Conservation (phyloP, 2,888 invertebrate genomes). For the Allygus modestus region DNA sequence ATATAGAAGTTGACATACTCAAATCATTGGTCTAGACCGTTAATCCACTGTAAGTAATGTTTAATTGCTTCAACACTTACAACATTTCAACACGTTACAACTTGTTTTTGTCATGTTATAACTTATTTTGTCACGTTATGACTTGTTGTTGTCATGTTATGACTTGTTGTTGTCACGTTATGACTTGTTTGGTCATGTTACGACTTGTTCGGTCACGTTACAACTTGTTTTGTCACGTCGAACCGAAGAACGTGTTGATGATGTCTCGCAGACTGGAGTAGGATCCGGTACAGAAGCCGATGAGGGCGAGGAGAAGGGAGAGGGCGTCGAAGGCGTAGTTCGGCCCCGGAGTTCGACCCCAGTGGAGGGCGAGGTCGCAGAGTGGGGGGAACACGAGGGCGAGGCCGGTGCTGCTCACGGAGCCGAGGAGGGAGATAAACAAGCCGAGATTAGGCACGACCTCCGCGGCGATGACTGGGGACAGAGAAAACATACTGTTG, state of each 20-base stretch:
- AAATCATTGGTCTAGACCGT: no score
- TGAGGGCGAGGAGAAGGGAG: slow-evolving; percentile 82
- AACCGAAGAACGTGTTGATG: slow-evolving; percentile 23
- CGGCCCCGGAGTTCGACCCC: slow-evolving; percentile 78
- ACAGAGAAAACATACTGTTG: slow-evolving; percentile 31
- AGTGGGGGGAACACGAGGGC: slow-evolving; percentile 93
- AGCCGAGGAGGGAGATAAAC: slow-evolving; percentile 95
- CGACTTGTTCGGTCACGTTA: no score
- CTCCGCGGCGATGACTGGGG: slow-evolving; percentile 88
- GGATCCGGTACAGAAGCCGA: slow-evolving; percentile 86
- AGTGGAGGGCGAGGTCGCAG: slow-evolving; percentile 86
- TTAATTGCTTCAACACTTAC: no score
- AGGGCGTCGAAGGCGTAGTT: slow-evolving; percentile 78
- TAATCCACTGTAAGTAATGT: no score
- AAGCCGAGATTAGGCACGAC: slow-evolving; percentile 90
- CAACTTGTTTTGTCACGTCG: slow-evolving; percentile 2
- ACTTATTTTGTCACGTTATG: no score
- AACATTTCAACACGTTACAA: no score
- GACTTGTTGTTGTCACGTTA: no score
- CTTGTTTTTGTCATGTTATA: no score
- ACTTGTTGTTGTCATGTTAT: no score
- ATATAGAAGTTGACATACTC: no score
- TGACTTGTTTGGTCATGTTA: no score
- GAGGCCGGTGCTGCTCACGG: slow-evolving; percentile 91
- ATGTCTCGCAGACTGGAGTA: slow-evolving; percentile 78